Evolutionary conservation across 1,140 invertebrate species (phyloP).

Genomic region (Cydia pomonella): DNA sequence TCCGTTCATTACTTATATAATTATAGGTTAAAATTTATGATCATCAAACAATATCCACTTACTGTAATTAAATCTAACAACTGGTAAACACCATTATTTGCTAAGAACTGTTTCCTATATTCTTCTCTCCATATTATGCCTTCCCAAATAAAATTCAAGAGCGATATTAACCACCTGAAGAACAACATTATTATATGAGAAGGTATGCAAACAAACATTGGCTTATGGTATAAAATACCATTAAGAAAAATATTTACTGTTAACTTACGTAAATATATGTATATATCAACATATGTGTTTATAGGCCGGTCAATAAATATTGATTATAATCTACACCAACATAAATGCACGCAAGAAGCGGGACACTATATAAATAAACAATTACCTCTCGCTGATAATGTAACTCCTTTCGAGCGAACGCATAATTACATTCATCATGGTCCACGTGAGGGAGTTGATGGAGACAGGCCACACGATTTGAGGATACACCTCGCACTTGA

Average conservation of each 20-base stretch:
- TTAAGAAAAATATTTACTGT: too few relatives aligned
- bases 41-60: constrained; percentile 39
- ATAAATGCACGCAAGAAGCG: background rate
- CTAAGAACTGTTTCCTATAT: constrained; percentile 54
- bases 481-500: constrained; percentile 59
- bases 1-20: too few relatives aligned
- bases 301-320: too few relatives aligned
- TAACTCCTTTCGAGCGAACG: constrained; percentile 54
- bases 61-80: constrained; percentile 68
- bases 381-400: constrained; percentile 59
- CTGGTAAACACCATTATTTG: constrained; percentile 60
- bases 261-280: too few relatives aligned
- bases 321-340: too few relatives aligned
- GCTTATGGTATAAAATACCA: too few relatives aligned
- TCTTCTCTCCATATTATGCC: constrained; percentile 60
- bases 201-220: background rate
- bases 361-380: background rate
- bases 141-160: constrained; percentile 70
- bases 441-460: constrained; percentile 43
- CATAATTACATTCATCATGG: constrained; percentile 51
- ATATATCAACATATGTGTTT: too few relatives aligned
- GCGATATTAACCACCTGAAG: constrained; percentile 59
- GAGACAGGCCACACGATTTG: constrained; percentile 55
- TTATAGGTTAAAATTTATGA: background rate
- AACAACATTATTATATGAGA: background rate